These are phyloP conservation scores for Tenthredo amoena DNA, from an alignment of 2,888 invertebrate genomes.

Conservation along the genomic window DNA sequence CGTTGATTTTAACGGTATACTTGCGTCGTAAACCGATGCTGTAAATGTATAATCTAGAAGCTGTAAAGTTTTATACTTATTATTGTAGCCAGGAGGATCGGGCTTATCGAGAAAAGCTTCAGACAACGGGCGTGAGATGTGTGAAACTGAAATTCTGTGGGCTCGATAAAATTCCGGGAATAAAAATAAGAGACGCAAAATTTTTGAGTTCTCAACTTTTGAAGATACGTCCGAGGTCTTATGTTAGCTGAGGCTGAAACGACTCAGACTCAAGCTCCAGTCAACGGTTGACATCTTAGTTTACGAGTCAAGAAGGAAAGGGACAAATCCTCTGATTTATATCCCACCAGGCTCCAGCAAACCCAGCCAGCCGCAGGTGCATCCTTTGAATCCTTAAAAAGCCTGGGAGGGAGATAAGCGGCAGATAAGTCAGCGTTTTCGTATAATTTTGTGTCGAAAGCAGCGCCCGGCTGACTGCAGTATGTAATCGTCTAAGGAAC, in stretches of 20 bases:
- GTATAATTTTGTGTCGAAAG: conserved; percentile 43
- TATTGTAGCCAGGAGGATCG: not conserved
- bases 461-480: conserved; percentile 6
- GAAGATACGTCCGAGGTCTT: not conserved
- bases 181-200: not conserved
- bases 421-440: conserved; percentile 48
- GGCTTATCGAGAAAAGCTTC: not conserved
- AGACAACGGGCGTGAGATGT: not conserved
- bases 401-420: conserved; percentile 44
- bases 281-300: conserved; percentile 52
- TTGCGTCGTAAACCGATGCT: not conserved
- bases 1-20: conserved; percentile 5
- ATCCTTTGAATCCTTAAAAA: conserved; percentile 54
- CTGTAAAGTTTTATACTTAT: conserved; percentile 12
- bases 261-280: conserved; percentile 17
- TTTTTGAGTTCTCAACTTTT: not conserved
- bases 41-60: conserved; percentile 40
- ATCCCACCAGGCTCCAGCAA: conserved; percentile 35
- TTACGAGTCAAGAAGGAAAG: conserved; percentile 52
- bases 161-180: not conserved
- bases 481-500: conserved; percentile 13
- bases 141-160: not conserved
- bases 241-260: not conserved
- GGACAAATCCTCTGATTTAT: conserved; percentile 55
- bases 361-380: conserved; percentile 52